Conservation (phyloP, 2,797 vertebrate genomes). For the Trichosurus vulpecula region DNA sequence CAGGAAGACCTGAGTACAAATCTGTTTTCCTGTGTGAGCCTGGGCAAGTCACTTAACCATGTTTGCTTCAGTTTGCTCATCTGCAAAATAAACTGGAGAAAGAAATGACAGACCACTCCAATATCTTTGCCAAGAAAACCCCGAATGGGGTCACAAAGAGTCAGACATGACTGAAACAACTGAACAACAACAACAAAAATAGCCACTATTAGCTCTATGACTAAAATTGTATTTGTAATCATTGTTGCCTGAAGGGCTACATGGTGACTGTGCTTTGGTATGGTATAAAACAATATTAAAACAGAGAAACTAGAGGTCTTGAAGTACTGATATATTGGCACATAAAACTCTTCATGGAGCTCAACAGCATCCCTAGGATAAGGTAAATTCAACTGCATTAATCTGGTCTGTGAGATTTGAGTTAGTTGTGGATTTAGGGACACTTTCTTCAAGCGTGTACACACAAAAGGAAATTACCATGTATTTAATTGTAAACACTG, state of each 20-base stretch:
- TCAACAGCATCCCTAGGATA: neutral
- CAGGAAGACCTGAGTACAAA: neutral
- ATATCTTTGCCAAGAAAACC: neutral
- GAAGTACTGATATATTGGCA: neutral
- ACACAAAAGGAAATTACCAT: slow-evolving; percentile 55
- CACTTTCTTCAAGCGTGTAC: slow-evolving; percentile 62
- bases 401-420: slow-evolving; percentile 7
- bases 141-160: neutral
- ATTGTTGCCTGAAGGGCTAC: neutral
- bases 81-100: neutral
- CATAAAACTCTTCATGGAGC: neutral
- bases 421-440: slow-evolving; percentile 47
- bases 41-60: neutral
- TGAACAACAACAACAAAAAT: neutral
- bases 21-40: too few species aligned
- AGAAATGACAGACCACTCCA: neutral
- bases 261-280: neutral
- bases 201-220: neutral
- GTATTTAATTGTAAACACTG: slow-evolving; percentile 19
- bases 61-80: neutral
- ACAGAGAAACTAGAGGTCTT: neutral
- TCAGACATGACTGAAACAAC: neutral
- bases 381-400: neutral
- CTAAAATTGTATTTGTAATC: neutral
- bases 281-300: neutral